Base-by-base conservation (phyloP, 2,797 vertebrate genomes). In the Helarctos malayanus region DNA sequence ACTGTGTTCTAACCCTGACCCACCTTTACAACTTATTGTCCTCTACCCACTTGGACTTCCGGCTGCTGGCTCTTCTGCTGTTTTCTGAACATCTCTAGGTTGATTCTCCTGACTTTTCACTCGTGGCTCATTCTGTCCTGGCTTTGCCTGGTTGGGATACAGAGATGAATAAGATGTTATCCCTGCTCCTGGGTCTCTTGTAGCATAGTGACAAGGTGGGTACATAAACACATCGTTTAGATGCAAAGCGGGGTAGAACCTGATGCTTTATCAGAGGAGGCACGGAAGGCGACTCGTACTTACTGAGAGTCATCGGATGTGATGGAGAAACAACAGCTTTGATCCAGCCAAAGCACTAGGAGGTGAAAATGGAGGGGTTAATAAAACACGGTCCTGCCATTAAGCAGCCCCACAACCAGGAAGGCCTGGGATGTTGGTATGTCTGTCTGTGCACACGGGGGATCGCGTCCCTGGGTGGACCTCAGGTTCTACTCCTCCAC, bases 351-450 rank as follows among this genome's bases (percentile, higher is more conserved):
- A 35, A 7, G 9, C 4, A 25, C 19, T 27, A 21, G 25, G 57
- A 54, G 35, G 54, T 81, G 14, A 87, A 16, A 68, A 92, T 6
- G 16, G 27, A 54, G 73, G 41, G n/a, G 47, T 23, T 35, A 81
- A 21, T 27, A 32, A 86, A 86, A 71, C 23, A 9, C 2, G 25
- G 32, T 13, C 86, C 75, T 65, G 19, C 12, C 80, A 41, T 65
- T 15, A 29, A 68, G 23, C 27, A 25, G 69, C 41, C 1, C 2
- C 7, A 9, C 11, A 29, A 10, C 2, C 0, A 0, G 13, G 1
- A 29, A 81, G 61, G 18, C 35, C 91, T n/a, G 56, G 45, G 85
- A n/a, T 15, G 18, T n/a, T 11, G 45, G 82, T 5, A 14, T 7
- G 27, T 38, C 16, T 1, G 3, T 63, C 45, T 91, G 21, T 15